Evolutionary conservation across 1,140 invertebrate genomes (phyloP), one percentile per base, ranked within the genome.

Genomic region (Drosophila athabasca): DNA sequence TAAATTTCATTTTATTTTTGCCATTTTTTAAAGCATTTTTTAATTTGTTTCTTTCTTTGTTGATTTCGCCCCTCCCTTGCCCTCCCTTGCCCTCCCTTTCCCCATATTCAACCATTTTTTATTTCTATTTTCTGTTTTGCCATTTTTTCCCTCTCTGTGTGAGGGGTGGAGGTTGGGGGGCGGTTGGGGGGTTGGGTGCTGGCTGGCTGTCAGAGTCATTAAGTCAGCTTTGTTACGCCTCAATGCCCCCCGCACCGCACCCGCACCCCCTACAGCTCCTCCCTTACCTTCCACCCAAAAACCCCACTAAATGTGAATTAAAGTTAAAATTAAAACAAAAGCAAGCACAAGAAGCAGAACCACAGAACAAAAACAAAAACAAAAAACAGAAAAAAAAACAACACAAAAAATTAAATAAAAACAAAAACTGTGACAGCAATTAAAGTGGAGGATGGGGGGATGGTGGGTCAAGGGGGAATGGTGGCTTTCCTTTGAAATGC

Each of bases 171-270:
- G 75, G 17, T 1, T 1, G 17, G 17, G 17, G 17, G 17, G 17
- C 1, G 17, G 17, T 19, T 19, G 17, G 17, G 17, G 17, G 17
- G n/a, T n/a, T n/a, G n/a, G n/a, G n/a, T n/a, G n/a, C n/a, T n/a
- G 17, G 17, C 1, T 19, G 80, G 62, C 64, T 62, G 71, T 65
- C 19, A 59, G 58, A 84, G 80, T 84, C 71, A 84, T 83, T 83
- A 83, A 83, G 80, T 84, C 80, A 76, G 80, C 80, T 84, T 83
- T 83, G 71, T 83, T 79, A 62, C 80, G 76, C 71, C 76, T 83
- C 80, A 83, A 84, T 83, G 80, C 76, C 22, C 39, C 46, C 29
- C n/a, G n/a, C n/a, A n/a, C n/a, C n/a, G n/a, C n/a, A n/a, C n/a
- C n/a, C n/a, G n/a, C n/a, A n/a, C n/a, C n/a, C n/a, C n/a, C n/a